Conservation (phyloP, 2,113 vertebrate genomes). For the Nipponia nippon region DNA sequence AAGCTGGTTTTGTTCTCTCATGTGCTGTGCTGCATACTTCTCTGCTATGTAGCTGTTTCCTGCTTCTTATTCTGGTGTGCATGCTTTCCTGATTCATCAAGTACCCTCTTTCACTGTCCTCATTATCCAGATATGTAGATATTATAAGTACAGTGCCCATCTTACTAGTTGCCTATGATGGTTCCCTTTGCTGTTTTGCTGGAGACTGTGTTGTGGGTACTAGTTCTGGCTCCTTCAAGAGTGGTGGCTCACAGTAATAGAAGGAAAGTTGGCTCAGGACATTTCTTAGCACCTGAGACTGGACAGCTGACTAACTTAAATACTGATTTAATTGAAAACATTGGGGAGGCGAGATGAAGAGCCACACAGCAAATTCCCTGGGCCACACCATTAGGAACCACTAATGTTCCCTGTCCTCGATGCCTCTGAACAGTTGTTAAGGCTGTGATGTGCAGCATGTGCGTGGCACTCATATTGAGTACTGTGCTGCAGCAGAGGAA, state of each 20-base stretch:
- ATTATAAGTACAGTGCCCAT: background rate
- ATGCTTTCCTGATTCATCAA: background rate
- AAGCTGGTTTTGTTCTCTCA: background rate
- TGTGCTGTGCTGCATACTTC: background rate
- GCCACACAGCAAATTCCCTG: background rate
- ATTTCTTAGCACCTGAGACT: background rate
- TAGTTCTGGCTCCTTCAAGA: background rate
- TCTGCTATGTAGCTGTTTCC: background rate
- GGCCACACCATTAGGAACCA: fast-evolving
- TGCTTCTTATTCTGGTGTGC: background rate
- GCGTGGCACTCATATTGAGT: background rate
- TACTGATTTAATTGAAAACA: no score
- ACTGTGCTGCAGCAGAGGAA: background rate
- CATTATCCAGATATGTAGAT: background rate
- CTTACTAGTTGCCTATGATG: background rate
- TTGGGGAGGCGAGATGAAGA: background rate
- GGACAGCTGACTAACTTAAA: background rate
- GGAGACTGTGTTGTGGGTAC: background rate
- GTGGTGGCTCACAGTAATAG: background rate
- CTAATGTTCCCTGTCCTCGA: background rate
- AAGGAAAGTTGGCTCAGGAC: background rate
- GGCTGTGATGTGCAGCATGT: background rate
- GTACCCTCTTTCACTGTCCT: background rate
- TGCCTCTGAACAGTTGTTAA: background rate
- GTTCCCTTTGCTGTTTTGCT: background rate